Evolutionary conservation across 1,140 invertebrate genomes (phyloP).

Genomic region (Drosophila repleta): DNA sequence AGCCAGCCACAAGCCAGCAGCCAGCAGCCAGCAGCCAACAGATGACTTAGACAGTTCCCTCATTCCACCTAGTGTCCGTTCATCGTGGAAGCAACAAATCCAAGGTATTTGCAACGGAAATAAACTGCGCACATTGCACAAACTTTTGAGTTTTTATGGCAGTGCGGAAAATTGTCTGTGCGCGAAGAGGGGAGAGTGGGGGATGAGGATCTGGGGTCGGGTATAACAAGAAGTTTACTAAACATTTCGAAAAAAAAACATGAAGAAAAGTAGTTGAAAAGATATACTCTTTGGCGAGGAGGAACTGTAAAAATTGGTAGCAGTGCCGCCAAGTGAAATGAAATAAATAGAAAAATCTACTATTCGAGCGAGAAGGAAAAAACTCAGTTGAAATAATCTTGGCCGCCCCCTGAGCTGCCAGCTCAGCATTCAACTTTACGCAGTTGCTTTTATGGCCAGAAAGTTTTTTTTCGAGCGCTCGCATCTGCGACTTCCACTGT

Average conservation of each 20-base stretch:
- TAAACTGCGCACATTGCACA: slow-evolving; percentile 75
- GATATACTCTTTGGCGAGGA: slow-evolving; percentile 45
- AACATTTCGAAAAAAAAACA: slow-evolving; percentile 73
- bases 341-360: slow-evolving; percentile 69
- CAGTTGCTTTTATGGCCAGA: slow-evolving; percentile 66
- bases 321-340: slow-evolving; percentile 66
- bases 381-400: slow-evolving; percentile 45
- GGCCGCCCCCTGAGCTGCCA: background rate
- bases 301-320: slow-evolving; percentile 72
- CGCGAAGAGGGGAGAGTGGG: background rate
- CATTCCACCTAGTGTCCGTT: background rate
- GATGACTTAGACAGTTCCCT: slow-evolving; percentile 29
- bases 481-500: slow-evolving; percentile 48
- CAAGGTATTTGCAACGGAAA: slow-evolving; percentile 80
- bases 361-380: slow-evolving; percentile 28
- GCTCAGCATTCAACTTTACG: slow-evolving; percentile 1
- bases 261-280: slow-evolving; percentile 6
- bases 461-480: slow-evolving; percentile 51
- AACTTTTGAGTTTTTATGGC: slow-evolving; percentile 76
- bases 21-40: slow-evolving; percentile 13
- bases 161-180: slow-evolving; percentile 73
- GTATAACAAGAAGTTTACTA: slow-evolving; percentile 72
- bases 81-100: slow-evolving; percentile 52
- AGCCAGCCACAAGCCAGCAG: background rate
- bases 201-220: slow-evolving; percentile 8